Percentiles rank a stretch among this genome's conserved stretches.
phyloP scores from a whole-genome alignment of 2,888 invertebrate genomes.

The Pteria penguin region DNA sequence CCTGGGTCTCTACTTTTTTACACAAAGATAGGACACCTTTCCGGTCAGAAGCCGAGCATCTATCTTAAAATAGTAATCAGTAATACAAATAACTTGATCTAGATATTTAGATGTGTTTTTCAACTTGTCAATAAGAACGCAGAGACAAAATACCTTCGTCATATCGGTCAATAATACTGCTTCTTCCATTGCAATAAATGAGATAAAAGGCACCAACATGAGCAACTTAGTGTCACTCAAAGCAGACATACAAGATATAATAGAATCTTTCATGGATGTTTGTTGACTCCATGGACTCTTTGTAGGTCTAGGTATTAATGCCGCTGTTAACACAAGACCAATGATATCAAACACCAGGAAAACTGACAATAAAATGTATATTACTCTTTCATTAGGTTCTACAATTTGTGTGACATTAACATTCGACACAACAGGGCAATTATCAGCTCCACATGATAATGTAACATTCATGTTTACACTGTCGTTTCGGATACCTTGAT shows the following conservation, averaged over 20 bases:
- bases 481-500: conserved; percentile 54
- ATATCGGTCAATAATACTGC: conserved; percentile 73
- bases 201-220: conserved; percentile 72
- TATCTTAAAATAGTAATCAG: too few relatives aligned
- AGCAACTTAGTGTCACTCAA: conserved; percentile 60
- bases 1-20: too few relatives aligned
- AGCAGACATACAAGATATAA: conserved; percentile 57
- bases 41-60: too few relatives aligned
- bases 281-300: conserved; percentile 44
- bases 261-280: conserved; percentile 43
- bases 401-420: too few relatives aligned
- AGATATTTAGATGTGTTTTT: too few relatives aligned
- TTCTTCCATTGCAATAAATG: conserved; percentile 74
- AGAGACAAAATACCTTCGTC: conserved; percentile 79
- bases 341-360: conserved; percentile 66
- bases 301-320: conserved; percentile 62
- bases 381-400: conserved; percentile 57
- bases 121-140: too few relatives aligned
- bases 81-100: too few relatives aligned
- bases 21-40: too few relatives aligned
- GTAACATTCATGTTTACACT: conserved; percentile 20
- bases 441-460: conserved; percentile 60
- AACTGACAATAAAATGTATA: conserved; percentile 67
- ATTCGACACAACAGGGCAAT: too few relatives aligned
- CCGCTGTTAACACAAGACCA: conserved; percentile 62